These are phyloP conservation scores for Listrodromus nycthemerus DNA, from an alignment of 2,888 invertebrate genomes.

Conservation along the genomic window DNA sequence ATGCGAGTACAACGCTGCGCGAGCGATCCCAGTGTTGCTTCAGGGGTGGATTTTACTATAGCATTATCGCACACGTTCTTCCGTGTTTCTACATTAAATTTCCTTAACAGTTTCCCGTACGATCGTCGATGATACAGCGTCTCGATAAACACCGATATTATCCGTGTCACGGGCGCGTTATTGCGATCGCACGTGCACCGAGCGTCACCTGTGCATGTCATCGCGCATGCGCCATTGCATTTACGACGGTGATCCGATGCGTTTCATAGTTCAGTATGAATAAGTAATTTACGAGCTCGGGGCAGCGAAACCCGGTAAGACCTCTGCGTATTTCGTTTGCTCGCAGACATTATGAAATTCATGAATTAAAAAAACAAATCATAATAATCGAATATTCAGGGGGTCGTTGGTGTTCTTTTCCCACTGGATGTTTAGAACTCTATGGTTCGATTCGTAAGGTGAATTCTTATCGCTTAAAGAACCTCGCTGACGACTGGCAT, in stretches of 20 bases:
- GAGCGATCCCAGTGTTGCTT: conserved; percentile 35
- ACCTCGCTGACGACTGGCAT: conserved; percentile 11
- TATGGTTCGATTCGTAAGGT: conserved; percentile 12
- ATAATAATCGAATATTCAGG: conserved; percentile 35
- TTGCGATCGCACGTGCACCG: conserved; percentile 30
- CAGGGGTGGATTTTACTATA: conserved; percentile 5
- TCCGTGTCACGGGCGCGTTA: conserved; percentile 34
- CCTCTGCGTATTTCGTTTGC: conserved; percentile 2
- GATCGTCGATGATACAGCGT: conserved; percentile 1
- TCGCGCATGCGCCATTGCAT: conserved; percentile 4
- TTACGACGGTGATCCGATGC: conserved; percentile 23
- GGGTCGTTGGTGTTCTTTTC: conserved; percentile 25
- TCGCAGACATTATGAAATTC: neutral
- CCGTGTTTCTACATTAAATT: conserved; percentile 8
- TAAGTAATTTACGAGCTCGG: conserved; percentile 38
- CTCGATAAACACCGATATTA: conserved; percentile 21
- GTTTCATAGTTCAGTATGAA: conserved; percentile 22
- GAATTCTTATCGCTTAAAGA: conserved; percentile 48
- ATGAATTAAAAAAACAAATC: conserved; percentile 9
- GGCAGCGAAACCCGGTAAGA: neutral
- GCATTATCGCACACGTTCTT: neutral
- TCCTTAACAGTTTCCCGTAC: neutral
- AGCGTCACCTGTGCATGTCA: neutral
- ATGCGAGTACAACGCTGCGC: conserved; percentile 69
- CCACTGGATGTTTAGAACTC: conserved; percentile 17